phyloP scores from a whole-genome alignment of 1,140 invertebrate species.

The Uloborus diversus region DNA sequence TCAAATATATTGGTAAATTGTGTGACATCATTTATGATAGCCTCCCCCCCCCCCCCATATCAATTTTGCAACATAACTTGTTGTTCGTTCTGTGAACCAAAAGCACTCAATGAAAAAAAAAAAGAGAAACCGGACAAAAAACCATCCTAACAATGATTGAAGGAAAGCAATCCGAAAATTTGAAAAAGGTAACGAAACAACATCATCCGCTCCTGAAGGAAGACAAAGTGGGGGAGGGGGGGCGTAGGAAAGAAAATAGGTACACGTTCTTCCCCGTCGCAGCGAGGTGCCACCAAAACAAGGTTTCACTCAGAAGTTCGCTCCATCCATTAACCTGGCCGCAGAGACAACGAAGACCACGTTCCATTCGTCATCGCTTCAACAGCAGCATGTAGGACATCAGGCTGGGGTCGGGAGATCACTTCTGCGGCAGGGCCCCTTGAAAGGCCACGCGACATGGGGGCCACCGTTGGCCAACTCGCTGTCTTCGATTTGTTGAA shows the following conservation, averaged over 20 bases:
- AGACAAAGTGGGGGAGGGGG: too few relatives aligned
- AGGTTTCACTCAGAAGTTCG: conserved; percentile 10
- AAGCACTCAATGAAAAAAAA: too few relatives aligned
- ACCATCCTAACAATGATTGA: too few relatives aligned
- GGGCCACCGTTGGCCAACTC: not conserved
- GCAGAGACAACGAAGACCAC: not conserved
- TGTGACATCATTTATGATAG: too few relatives aligned
- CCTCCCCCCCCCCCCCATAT: too few relatives aligned
- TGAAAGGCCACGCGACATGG: conserved; percentile 19
- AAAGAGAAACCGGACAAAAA: too few relatives aligned
- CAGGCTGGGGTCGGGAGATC: conserved; percentile 4
- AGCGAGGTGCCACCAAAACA: conserved; percentile 30
- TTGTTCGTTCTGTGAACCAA: too few relatives aligned
- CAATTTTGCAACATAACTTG: too few relatives aligned
- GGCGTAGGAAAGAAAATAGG: too few relatives aligned
- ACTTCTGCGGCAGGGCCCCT: not conserved
- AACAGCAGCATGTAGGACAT: conserved; percentile 24
- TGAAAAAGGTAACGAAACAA: not conserved
- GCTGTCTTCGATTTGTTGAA: conserved; percentile 21
- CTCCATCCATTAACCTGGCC: conserved; percentile 26
- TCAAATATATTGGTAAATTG: too few relatives aligned
- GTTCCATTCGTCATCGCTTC: conserved; percentile 41
- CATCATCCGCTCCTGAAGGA: not conserved
- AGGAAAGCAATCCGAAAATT: too few relatives aligned
- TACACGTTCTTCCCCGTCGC: conserved; percentile 4